Evolutionary conservation across 1,140 invertebrate species (phyloP), one percentile per base, ranked within the genome.

Genomic region (Nasonia giraulti): DNA sequence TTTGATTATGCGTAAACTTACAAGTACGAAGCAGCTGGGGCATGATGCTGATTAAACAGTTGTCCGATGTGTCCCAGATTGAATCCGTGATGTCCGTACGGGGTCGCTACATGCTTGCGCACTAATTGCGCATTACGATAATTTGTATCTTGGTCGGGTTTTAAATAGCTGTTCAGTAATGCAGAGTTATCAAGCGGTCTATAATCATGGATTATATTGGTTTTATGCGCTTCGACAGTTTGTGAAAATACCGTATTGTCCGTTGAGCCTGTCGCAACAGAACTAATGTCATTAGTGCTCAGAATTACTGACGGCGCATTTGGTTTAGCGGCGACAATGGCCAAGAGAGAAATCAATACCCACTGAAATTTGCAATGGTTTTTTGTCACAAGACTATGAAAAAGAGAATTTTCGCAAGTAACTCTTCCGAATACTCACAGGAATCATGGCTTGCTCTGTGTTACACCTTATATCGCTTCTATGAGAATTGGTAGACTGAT

Each of bases 1-100:
- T 44, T 44, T 10, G 5, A 8, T 44, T 10, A 44, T 44, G 10
- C 6, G 20, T n/a, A 62, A 62, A 62, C 55, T 62, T 62, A 62
- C 55, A 62, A 62, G 17, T 20, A 62, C 55, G 55, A 62, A 7
- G 55, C 17, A n/a, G 55, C 17, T 20, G 17, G 55, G 4, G 7
- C 20, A 62, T 62, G 55, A 62, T 62, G 40, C 40, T 44, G 55
- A 62, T 62, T 62, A 62, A 62, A 62, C 55, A 92, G 92, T 33
- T 73, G 69, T 12, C 69, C 69, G 7, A 33, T 11, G 69, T 33
- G 69, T 44, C 89, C 89, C 73, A 88, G 87, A 80, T 92, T 89
- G 27, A 91, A 87, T 68, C 94, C 86, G 78, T 90, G 90, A 86
- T 92, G 91, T 80, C 93, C 93, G 75, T 90, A 88, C 71, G 80